phyloP scores from a whole-genome alignment of 1,140 invertebrate genomes.

The Cotesia typhae region DNA sequence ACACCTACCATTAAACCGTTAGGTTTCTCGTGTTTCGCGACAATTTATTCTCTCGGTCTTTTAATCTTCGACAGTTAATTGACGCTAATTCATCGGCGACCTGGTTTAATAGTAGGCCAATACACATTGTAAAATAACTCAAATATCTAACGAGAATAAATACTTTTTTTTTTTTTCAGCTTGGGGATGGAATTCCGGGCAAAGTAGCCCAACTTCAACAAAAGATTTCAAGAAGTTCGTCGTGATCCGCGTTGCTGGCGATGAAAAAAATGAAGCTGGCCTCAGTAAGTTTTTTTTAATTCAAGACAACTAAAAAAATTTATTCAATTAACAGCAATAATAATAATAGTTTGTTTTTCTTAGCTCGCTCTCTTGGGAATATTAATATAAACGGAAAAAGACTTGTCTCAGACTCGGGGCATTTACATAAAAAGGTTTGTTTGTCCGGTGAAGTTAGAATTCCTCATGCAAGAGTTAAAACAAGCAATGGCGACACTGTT shows the following conservation, averaged over 20 bases:
- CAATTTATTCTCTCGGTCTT: conserved; percentile 8
- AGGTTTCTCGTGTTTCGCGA: conserved; percentile 10
- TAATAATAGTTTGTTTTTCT: conserved; percentile 24
- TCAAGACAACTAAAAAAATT: conserved; percentile 5
- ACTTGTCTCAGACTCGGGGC: conserved; percentile 60
- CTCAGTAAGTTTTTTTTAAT: conserved; percentile 52
- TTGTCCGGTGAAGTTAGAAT: conserved; percentile 61
- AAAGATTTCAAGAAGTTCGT: conserved; percentile 76
- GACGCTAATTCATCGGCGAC: conserved; percentile 1
- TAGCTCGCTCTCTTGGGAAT: conserved; percentile 61
- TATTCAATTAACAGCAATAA: conserved; percentile 4
- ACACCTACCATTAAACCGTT: conserved; percentile 12
- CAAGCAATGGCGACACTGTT: conserved; percentile 69
- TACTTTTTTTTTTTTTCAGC: conserved; percentile 50
- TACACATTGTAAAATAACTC: conserved; percentile 5
- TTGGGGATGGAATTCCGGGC: conserved; percentile 72
- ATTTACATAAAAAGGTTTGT: conserved; percentile 63
- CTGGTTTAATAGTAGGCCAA: neutral
- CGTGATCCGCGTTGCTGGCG: conserved; percentile 70
- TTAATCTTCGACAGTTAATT: conserved; percentile 24
- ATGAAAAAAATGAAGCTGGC: conserved; percentile 65
- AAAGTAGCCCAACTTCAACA: conserved; percentile 69
- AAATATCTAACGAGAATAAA: conserved; percentile 14
- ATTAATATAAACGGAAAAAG: conserved; percentile 64
- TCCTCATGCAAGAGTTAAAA: conserved; percentile 67